Evolutionary conservation across 2,888 invertebrate species (phyloP).

Genomic region (Dasysyrphus albostriatus): DNA sequence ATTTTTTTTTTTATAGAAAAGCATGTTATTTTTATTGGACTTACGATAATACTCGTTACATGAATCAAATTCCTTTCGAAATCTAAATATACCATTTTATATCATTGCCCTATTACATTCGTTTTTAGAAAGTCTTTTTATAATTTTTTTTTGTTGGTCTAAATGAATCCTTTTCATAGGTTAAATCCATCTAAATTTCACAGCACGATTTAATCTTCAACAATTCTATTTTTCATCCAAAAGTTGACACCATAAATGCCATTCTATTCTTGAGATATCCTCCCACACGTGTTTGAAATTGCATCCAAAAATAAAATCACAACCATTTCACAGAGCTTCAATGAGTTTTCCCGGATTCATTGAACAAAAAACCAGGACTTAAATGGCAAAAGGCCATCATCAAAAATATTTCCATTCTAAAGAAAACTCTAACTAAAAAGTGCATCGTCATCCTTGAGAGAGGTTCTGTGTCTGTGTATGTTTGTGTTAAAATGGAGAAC

Average conservation of each 20-base stretch:
- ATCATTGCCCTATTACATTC: no score
- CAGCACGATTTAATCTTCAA: conserved; percentile 13
- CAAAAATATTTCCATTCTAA: conserved; percentile 4
- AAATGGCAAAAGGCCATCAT: conserved; percentile 23
- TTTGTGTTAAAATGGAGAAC: not conserved
- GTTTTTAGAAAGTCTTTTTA: no score
- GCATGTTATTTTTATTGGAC: no score
- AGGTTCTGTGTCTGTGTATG: not conserved
- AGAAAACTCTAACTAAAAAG: not conserved
- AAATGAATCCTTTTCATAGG: not conserved
- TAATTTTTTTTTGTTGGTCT: no score
- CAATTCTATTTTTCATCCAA: conserved; percentile 30
- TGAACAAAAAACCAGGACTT: not conserved
- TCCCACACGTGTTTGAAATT: not conserved
- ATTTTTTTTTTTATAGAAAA: no score
- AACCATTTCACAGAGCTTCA: not conserved
- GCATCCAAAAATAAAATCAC: conserved; percentile 26
- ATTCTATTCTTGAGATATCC: conserved; percentile 31
- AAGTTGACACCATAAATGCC: conserved; percentile 21
- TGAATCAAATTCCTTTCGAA: no score
- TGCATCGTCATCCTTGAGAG: conserved; percentile 4
- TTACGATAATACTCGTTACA: no score
- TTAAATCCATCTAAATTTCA: not conserved
- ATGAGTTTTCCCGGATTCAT: conserved; percentile 11
- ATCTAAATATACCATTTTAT: no score